phyloP scores from a whole-genome alignment of 2,888 invertebrate genomes.

The Drosophila multiciliata region DNA sequence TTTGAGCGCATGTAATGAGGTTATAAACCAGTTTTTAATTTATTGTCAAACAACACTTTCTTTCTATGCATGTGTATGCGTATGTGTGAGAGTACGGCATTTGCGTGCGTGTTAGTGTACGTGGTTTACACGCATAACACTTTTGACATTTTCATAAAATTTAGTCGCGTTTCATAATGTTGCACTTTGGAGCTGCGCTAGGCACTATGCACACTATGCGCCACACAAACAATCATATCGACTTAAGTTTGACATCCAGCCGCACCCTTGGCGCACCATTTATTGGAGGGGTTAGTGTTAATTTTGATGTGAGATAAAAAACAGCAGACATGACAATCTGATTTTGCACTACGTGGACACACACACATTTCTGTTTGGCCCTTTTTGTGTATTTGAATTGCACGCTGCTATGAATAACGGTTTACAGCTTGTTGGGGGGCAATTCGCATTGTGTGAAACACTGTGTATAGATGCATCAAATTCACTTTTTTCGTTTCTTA shows the following conservation, averaged over 20 bases:
- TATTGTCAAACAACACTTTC: constrained; percentile 73
- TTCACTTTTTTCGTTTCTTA: constrained; percentile 49
- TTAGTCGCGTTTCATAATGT: constrained; percentile 65
- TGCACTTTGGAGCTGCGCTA: constrained; percentile 53
- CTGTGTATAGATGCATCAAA: constrained; percentile 38
- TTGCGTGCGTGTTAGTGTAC: constrained; percentile 43
- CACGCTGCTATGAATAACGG: constrained; percentile 11
- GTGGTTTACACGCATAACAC: constrained; percentile 72
- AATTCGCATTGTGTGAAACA: constrained; percentile 13
- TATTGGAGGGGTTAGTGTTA: constrained; percentile 41
- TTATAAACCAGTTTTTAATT: constrained; percentile 73
- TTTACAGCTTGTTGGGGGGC: constrained; percentile 5
- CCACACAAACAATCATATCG: constrained; percentile 37
- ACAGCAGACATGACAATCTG: constrained; percentile 66
- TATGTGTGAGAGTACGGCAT: constrained; percentile 24
- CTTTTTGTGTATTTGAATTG: constrained; percentile 28
- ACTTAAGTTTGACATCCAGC: constrained; percentile 25
- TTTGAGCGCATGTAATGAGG: constrained; percentile 64
- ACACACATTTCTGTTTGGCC: constrained; percentile 46
- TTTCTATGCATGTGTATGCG: constrained; percentile 42
- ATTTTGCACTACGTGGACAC: constrained; percentile 73
- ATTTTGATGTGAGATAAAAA: constrained; percentile 32
- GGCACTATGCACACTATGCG: constrained; percentile 23
- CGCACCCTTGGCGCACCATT: constrained; percentile 63
- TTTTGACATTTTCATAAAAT: constrained; percentile 57